Evolutionary conservation across 2,113 vertebrate genomes (phyloP).

Genomic region (Corapipo altera): DNA sequence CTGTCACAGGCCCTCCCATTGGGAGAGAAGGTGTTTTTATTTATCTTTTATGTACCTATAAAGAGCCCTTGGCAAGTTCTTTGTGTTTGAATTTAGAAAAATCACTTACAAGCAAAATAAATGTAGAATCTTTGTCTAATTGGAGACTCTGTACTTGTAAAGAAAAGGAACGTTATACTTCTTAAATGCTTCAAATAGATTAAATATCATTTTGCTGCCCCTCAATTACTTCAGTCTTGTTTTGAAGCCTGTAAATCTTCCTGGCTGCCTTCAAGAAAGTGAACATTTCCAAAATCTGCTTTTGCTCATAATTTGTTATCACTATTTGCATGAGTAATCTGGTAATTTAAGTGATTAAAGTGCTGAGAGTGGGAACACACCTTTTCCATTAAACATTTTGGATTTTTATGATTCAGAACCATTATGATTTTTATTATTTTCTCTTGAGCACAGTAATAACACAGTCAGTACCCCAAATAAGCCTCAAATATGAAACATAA

Average conservation of each 20-base stretch:
- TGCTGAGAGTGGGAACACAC: neutral
- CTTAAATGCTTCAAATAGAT: neutral
- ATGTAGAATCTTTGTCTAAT: neutral
- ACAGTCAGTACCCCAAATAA: neutral
- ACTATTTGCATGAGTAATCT: neutral
- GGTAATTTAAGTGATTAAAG: neutral
- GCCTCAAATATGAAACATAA: neutral
- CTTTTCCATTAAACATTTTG: neutral
- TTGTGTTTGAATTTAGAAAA: neutral
- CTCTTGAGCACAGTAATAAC: neutral
- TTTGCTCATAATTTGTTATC: neutral
- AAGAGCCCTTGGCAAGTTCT: neutral
- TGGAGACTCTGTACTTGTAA: neutral
- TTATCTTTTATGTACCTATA: no score
- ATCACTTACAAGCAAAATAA: neutral
- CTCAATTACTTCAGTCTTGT: neutral
- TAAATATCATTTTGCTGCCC: neutral
- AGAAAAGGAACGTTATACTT: neutral
- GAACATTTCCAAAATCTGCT: neutral
- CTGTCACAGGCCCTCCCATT: neutral
- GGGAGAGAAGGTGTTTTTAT: neutral
- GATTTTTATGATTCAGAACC: neutral
- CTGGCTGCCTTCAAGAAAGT: neutral
- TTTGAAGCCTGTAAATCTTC: neutral
- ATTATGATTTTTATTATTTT: neutral